These are phyloP conservation scores for Carcharodon carcharias DNA, from an alignment of 2,797 vertebrate species.

Conservation along the genomic window DNA sequence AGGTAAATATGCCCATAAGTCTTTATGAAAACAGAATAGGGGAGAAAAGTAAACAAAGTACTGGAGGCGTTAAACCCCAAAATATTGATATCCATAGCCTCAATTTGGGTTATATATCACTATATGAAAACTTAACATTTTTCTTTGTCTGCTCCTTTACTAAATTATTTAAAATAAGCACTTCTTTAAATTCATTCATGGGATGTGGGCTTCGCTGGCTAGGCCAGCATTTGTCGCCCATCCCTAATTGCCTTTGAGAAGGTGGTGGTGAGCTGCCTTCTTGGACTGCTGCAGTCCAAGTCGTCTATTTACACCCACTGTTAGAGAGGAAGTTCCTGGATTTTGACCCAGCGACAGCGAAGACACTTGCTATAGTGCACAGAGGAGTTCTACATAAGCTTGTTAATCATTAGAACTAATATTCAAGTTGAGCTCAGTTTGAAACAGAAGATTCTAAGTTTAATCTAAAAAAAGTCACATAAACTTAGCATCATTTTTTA, in stretches of 20 bases:
- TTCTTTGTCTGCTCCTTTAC: background rate
- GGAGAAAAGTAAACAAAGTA: background rate
- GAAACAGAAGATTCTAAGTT: background rate
- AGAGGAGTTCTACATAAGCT: background rate
- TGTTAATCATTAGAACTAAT: background rate
- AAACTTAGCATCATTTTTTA: background rate
- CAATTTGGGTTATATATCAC: background rate
- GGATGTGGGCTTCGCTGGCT: too few species aligned
- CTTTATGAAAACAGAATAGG: background rate
- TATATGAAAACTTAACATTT: background rate
- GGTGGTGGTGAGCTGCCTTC: too few species aligned
- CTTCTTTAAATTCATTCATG: too few species aligned
- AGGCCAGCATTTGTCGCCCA: too few species aligned
- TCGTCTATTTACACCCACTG: too few species aligned
- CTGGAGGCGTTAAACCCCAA: background rate
- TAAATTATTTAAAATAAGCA: background rate
- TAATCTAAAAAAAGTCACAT: background rate
- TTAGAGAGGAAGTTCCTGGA: too few species aligned
- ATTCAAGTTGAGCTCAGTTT: background rate
- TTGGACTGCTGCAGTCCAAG: too few species aligned
- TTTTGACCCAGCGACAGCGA: too few species aligned
- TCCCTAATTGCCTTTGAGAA: too few species aligned
- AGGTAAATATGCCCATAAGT: background rate
- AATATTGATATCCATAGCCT: background rate
- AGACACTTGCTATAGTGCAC: background rate